Evolutionary conservation across 2,113 vertebrate species (phyloP).

Genomic region (Platanista minor): DNA sequence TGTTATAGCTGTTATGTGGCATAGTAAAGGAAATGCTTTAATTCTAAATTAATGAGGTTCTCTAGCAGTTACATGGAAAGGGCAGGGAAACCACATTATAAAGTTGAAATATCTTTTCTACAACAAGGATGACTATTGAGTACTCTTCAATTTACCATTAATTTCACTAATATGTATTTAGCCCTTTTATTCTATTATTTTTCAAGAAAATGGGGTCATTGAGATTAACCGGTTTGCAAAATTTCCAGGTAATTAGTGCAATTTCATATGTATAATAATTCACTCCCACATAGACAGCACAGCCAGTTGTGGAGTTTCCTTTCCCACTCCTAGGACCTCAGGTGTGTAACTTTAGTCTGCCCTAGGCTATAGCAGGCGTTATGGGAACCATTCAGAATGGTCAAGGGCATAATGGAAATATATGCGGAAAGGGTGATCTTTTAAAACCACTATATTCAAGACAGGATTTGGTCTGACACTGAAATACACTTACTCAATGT

Average conservation of each 20-base stretch:
- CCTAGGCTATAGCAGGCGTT: slow-evolving; percentile 46
- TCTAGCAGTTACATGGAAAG: neutral
- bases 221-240: neutral
- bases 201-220: neutral
- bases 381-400: slow-evolving; percentile 58
- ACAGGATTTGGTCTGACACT: slow-evolving; percentile 57
- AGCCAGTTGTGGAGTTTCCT: neutral
- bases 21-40: slow-evolving; percentile 15
- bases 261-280: slow-evolving; percentile 9
- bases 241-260: slow-evolving; percentile 4
- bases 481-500: slow-evolving; percentile 70
- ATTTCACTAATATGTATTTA: neutral
- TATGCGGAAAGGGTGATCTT: slow-evolving; percentile 65
- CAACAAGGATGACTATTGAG: neutral
- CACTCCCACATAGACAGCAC: neutral
- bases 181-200: neutral
- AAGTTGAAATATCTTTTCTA: neutral
- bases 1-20: neutral
- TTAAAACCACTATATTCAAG: slow-evolving; percentile 69
- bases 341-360: neutral
- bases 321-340: slow-evolving; percentile 8
- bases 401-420: slow-evolving; percentile 74
- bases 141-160: neutral
- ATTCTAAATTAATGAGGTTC: slow-evolving; percentile 18
- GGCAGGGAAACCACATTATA: neutral